Evolutionary conservation across 1,140 invertebrate species (phyloP).

Genomic region (Augochlora pura): DNA sequence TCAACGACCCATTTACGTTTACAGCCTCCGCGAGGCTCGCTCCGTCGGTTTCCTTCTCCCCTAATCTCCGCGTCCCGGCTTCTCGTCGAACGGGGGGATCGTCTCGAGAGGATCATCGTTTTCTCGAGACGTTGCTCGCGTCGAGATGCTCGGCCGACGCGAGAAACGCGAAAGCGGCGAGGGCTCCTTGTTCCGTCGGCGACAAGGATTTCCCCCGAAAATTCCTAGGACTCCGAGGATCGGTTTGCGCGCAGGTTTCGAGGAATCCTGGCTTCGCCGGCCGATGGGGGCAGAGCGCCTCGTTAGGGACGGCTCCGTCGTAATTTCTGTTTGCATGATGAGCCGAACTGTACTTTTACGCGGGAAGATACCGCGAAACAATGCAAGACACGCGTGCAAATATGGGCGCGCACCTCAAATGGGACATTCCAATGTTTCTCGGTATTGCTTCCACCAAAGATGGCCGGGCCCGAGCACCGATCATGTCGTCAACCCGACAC

Average conservation of each 20-base stretch:
- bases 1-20: no score
- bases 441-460: constrained; percentile 75
- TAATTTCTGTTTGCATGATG: constrained; percentile 65
- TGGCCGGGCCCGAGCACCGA: constrained; percentile 56
- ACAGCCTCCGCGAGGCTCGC: no score
- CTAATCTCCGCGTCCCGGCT: no score
- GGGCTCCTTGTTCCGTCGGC: no score
- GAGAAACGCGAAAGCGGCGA: background rate
- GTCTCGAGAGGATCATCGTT: no score
- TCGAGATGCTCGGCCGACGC: no score
- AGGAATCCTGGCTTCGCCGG: background rate
- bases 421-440: constrained; percentile 78
- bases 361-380: constrained; percentile 76
- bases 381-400: constrained; percentile 78
- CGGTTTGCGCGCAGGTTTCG: background rate
- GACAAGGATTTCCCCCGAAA: background rate
- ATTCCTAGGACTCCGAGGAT: background rate
- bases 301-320: constrained; percentile 14
- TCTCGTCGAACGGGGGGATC: no score
- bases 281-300: background rate
- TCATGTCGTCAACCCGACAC: constrained; percentile 46
- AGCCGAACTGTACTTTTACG: constrained; percentile 72
- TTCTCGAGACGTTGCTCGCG: no score
- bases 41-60: no score
- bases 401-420: constrained; percentile 78